Evolutionary conservation across 2,797 vertebrate genomes (phyloP).

Genomic region (Alca torda): DNA sequence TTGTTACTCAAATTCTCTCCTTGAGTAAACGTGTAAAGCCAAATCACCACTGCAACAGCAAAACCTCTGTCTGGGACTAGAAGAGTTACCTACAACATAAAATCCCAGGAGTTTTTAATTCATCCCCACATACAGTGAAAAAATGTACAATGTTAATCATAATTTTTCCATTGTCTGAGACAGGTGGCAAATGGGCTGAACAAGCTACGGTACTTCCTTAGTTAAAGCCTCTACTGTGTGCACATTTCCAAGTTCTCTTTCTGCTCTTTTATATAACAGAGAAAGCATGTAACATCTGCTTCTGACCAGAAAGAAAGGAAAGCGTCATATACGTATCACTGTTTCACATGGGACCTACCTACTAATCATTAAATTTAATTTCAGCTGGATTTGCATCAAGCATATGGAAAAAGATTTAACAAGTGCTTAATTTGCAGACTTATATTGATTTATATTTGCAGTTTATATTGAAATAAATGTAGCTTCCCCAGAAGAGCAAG

Average conservation of each 20-base stretch:
- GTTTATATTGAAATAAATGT: background rate
- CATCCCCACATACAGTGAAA: background rate
- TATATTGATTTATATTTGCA: too few species aligned
- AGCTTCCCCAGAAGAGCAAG: background rate
- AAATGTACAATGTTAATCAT: background rate
- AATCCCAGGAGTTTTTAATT: background rate
- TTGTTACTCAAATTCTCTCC: background rate
- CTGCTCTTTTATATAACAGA: background rate
- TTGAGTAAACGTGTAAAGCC: background rate
- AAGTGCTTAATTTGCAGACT: background rate
- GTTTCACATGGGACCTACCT: background rate
- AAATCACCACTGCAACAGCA: background rate
- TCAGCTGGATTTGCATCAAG: background rate
- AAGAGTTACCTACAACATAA: background rate
- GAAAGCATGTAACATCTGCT: background rate
- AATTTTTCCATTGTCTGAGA: background rate
- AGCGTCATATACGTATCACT: background rate
- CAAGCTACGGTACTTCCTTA: background rate
- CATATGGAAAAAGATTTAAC: background rate
- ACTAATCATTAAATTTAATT: background rate
- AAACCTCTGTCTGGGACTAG: background rate
- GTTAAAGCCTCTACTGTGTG: background rate
- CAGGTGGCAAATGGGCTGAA: background rate
- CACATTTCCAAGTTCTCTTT: background rate
- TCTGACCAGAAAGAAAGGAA: background rate